Base-by-base conservation (phyloP, 2,113 vertebrate species). In the Mellivora capensis region DNA sequence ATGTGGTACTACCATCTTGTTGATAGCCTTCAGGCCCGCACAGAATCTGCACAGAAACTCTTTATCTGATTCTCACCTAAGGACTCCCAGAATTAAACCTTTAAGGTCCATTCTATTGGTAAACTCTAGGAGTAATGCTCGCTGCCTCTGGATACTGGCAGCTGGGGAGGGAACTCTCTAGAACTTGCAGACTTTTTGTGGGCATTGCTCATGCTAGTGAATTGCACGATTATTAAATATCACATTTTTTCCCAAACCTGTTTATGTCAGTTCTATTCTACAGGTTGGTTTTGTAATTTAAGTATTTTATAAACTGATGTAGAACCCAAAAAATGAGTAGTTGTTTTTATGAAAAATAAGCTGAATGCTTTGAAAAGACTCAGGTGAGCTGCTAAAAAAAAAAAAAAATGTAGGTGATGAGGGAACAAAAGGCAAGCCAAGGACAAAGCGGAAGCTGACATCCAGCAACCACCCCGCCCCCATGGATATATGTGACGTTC, bases 281-380 rank as follows among this genome's bases (percentile, higher is more conserved):
- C n/a, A 23, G 49, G 67, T 95, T 61, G 52, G 44, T 62, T 83
- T 69, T 67, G 6, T 27, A 61, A 47, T 83, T 91, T 91, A 52
- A 93, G 74, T 83, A 71, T 21, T 23, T 17, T 49, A 15, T 11
- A 42, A 81, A 44, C 15, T 18, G 47, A 57, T 59, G 6, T 13
- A 76, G 27, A 12, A 1, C 25, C 21, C 3, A 23, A 59, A 47
- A 44, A 74, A 72, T 67, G 34, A 94, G 37, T 42, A 37, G 47
- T 77, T 69, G 14, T 85, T 87, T 87, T 93, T 80, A 64, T 83
- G 29, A 90, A 95, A 94, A 90, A 54, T 21, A 67, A 27, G 12
- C 14, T 47, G 72, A 94, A 54, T 25, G 31, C 44, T 81, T 93
- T 67, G 54, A 90, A 97, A 54, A 69, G 23, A 59, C 15, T 76